Evolutionary conservation across 2,113 vertebrate genomes (phyloP).

Genomic region (Dissostichus mawsoni): DNA sequence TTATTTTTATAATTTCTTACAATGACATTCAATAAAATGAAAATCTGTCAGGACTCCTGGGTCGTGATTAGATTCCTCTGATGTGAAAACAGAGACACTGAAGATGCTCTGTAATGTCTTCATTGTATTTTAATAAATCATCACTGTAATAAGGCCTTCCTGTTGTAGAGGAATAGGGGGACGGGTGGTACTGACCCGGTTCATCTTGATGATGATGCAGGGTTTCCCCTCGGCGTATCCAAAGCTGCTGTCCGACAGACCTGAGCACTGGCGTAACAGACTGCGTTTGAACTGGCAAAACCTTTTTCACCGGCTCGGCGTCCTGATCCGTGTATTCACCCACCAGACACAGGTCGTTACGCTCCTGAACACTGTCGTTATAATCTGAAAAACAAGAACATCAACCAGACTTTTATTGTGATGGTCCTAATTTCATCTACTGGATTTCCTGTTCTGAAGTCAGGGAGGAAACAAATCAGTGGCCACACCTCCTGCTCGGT

Average conservation of each 20-base stretch:
- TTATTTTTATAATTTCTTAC: not conserved
- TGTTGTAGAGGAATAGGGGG: not conserved
- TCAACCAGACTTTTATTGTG: no score
- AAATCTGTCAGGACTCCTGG: not conserved
- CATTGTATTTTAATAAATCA: no score
- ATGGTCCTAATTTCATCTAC: no score
- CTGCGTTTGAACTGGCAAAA: slow-evolving; percentile 90
- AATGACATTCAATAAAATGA: not conserved
- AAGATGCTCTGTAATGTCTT: no score
- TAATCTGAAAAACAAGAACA: slow-evolving; percentile 82
- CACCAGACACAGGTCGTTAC: slow-evolving; percentile 82
- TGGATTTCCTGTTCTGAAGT: no score
- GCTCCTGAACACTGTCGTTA: slow-evolving; percentile 85
- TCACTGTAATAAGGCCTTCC: not conserved
- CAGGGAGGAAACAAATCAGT: no score
- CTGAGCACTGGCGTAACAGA: slow-evolving; percentile 87
- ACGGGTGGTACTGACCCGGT: slow-evolving; percentile 85
- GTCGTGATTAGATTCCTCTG: no score
- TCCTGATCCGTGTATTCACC: slow-evolving; percentile 85
- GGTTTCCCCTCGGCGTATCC: slow-evolving; percentile 89
- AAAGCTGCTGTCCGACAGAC: slow-evolving; percentile 84
- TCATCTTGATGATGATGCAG: slow-evolving; percentile 95
- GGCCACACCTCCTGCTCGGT: no score
- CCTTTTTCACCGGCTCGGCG: slow-evolving; percentile 74
- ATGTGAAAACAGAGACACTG: not conserved